Evolutionary conservation across 2,888 invertebrate genomes (phyloP), one percentile per base, ranked within the genome.

Genomic region (Merodon equestris): DNA sequence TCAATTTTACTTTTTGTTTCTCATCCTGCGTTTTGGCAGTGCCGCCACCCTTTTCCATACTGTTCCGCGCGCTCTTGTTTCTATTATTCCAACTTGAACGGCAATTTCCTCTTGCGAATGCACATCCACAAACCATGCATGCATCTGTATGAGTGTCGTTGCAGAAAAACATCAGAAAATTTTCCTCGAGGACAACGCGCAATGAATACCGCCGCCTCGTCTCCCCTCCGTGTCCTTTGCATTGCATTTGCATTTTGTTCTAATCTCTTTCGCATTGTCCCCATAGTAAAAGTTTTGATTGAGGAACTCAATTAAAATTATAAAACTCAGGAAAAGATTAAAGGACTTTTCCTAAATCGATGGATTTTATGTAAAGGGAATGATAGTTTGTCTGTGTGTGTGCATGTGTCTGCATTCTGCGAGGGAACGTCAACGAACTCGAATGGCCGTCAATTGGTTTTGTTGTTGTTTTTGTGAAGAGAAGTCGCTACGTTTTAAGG

Each of bases 361-460:
- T 27, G 27, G n/a, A n/a, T n/a, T n/a, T n/a, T 27, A 27, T 7
- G 27, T 7, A 2, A 7, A 27, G 2, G 2, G 27, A 27, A 27
- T 27, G 27, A 2, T 4, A 4, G 27, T 27, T 4, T 27, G 27
- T 27, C 3, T 27, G 27, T 27, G 27, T 7, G 7, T 27, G 27
- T 7, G 27, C 7, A 7, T 27, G 27, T 27, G 27, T 60, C 64
- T 45, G 48, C 54, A 66, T 51, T 61, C 51, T 45, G 56, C 18
- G 60, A 27, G 53, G 58, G 14, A 63, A 68, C 77, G 67, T 77
- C 77, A 77, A 73, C 63, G 77, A 77, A 77, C 77, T 77, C 77
- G 36, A 57, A 27, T 63, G 67, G 61, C 73, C 77, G 77, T 68
- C 72, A 73, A 67, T 58, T 67, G 51, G 38, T 19, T 47, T 60